phyloP scores from a whole-genome alignment of 2,113 vertebrate species.

The Malurus melanocephalus region DNA sequence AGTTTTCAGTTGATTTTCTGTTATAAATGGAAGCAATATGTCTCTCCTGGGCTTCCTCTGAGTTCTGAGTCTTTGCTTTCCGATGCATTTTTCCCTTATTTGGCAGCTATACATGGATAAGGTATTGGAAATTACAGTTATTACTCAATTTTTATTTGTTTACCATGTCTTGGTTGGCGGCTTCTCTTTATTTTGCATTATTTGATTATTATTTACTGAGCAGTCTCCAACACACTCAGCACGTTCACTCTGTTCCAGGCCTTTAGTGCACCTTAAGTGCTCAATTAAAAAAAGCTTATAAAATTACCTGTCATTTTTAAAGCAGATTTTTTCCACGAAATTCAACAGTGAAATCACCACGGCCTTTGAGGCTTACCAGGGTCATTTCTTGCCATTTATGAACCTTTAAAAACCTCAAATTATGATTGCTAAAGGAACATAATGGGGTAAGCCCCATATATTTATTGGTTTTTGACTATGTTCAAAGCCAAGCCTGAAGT shows the following conservation, averaged over 20 bases:
- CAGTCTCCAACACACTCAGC: background rate
- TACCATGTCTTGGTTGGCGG: constrained; percentile 7
- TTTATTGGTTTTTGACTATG: background rate
- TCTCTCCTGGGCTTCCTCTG: constrained; percentile 11
- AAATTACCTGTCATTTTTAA: background rate
- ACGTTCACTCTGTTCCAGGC: background rate
- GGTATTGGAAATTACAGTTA: constrained; percentile 51
- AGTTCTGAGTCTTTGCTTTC: constrained; percentile 11
- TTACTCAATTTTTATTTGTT: constrained; percentile 59
- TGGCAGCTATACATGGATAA: background rate
- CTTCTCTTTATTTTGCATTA: constrained; percentile 22
- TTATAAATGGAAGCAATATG: constrained; percentile 34
- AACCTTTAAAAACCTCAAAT: background rate
- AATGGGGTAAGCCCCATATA: background rate
- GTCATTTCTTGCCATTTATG: background rate
- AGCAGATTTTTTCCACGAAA: background rate
- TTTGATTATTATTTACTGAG: constrained; percentile 46
- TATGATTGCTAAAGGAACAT: background rate
- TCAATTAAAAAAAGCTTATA: background rate
- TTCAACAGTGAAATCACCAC: background rate
- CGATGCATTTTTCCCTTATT: constrained; percentile 13
- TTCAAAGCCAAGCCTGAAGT: background rate
- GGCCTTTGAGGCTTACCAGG: background rate
- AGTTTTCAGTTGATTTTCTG: constrained; percentile 41
- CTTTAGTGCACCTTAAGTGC: background rate